Base-by-base conservation (phyloP, 2,888 invertebrate genomes). In the Nomada ferruginata region DNA sequence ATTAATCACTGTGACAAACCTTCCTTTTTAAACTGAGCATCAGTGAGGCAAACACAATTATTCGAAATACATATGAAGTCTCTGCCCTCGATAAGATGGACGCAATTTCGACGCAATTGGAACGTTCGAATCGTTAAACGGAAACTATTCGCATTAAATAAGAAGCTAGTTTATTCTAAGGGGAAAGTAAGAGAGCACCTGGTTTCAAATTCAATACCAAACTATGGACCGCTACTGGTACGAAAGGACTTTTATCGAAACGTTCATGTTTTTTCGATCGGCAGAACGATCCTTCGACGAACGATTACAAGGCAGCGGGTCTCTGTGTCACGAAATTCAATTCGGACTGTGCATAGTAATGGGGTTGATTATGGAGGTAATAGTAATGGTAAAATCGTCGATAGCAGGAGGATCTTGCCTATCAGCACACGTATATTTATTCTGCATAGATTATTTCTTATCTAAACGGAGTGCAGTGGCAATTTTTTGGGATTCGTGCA, bases 251-350 rank as follows among this genome's bases (percentile, higher is more conserved):
- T 84, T 74, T 59, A 84, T 71, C 74, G 68, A 70, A 20, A 61
- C 50, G 74, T 68, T 77, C 75, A 82, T 79, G 74, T 64, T 85
- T 85, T 85, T 76, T 64, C 79, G 66, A 79, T 85, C 69, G 64
- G 53, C 47, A 13, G 18, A 2, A 42, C 59, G 52, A 47, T 52
- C n/a, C 44, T 36, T 18, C 15, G 23, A n/a, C n/a, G 20, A 44
- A 44, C 44, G 36, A 11, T 18, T 7, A 2, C 36, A 20, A 64
- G 36, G 50, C 23, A 13, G 10, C 44, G 20, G 52, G 2, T n/a
- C 18, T 36, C 42, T 5, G 47, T 11, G 23, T 50, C 47, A 26
- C 36, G 13, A 47, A 76, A 79, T 79, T 79, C 79, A 78, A 70
- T 79, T 77, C 53, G 23, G 44, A 4, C 70, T 18, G 53, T 23